Evolutionary conservation across 1,140 invertebrate genomes (phyloP).

Genomic region (Cotesia glomerata): DNA sequence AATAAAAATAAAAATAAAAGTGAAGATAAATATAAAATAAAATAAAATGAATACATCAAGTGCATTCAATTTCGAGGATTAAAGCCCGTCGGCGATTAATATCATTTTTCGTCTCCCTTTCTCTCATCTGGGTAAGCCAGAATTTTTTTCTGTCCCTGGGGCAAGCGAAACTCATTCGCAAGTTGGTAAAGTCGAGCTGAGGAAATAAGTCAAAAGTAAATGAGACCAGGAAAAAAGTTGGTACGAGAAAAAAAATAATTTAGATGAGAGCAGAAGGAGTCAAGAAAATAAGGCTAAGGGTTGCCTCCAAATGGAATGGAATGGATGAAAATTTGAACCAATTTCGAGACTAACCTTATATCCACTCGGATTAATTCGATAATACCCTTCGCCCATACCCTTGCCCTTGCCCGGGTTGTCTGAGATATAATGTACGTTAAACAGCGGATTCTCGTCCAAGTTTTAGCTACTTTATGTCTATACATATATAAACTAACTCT

Average conservation of each 20-base stretch:
- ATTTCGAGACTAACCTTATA: not conserved
- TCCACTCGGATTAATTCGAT: slow-evolving; percentile 12
- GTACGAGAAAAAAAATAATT: not conserved
- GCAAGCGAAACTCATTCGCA: slow-evolving; percentile 4
- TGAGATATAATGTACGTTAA: slow-evolving; percentile 41
- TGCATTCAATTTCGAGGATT: slow-evolving; percentile 4
- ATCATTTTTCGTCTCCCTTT: slow-evolving; percentile 15
- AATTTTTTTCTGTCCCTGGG: not conserved
- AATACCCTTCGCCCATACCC: not conserved
- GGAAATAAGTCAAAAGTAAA: slow-evolving; percentile 10
- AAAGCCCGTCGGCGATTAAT: slow-evolving; percentile 7
- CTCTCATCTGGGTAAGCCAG: slow-evolving; percentile 30
- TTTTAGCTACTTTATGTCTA: slow-evolving; percentile 26
- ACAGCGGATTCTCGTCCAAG: slow-evolving; percentile 40
- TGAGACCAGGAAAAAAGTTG: not conserved
- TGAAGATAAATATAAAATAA: not conserved
- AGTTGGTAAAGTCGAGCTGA: slow-evolving; percentile 8
- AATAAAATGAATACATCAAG: slow-evolving; percentile 1
- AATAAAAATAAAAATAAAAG: not conserved
- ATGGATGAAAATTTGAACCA: not conserved
- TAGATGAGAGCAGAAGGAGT: not conserved
- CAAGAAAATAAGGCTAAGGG: too few species aligned
- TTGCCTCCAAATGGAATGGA: not conserved
- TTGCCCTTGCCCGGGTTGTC: slow-evolving; percentile 18
- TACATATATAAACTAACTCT: not conserved